Evolutionary conservation across 1,140 invertebrate genomes (phyloP), one percentile per base, ranked within the genome.

Genomic region (Pseudomyrmex flavicornis): DNA sequence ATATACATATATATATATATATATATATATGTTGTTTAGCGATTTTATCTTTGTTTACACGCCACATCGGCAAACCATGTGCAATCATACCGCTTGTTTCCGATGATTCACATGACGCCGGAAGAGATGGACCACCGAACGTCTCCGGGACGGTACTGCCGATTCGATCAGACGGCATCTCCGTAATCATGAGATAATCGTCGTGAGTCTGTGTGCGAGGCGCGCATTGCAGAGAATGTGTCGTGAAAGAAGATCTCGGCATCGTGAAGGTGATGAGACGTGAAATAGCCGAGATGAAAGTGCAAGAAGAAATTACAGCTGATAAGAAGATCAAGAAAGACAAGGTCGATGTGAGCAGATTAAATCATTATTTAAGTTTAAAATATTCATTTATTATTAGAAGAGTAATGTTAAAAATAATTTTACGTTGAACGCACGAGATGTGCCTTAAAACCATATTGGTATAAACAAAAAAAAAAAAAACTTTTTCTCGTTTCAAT

Each of bases 261-360:
- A 26, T 79, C 15, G 52, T 12, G 2, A 69, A 52, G 20, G 46
- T 70, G 15, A 70, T 44, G 26, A 68, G 50, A 66, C 44, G 17
- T 56, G 26, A 56, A 56, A 54, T 77, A 77, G 13, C 46, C 22
- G 13, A 35, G 35, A 68, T 65, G 20, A 77, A 69, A 68, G 17
- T 54, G 17, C 35, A 22, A 69, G 1, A 46, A 48, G 63, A 77
- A 22, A 58, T 56, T 68, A 1, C 4, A 13, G 46, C 22, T n/a
- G 5, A 62, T 65, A 65, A 5, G 65, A 26, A 76, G 8, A 65
- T 66, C 8, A 13, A 13, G 15, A n/a, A 5, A 17, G 15, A 2
- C 17, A 46, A 44, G 54, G 2, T 3, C 48, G 1, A 73, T 15
- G 17, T 35, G n/a, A 44, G n/a, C n/a, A 48, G 13, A 20, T 1